These are phyloP conservation scores for Orchesella flavescens DNA, from an alignment of 2,888 invertebrate species.

Conservation along the genomic window DNA sequence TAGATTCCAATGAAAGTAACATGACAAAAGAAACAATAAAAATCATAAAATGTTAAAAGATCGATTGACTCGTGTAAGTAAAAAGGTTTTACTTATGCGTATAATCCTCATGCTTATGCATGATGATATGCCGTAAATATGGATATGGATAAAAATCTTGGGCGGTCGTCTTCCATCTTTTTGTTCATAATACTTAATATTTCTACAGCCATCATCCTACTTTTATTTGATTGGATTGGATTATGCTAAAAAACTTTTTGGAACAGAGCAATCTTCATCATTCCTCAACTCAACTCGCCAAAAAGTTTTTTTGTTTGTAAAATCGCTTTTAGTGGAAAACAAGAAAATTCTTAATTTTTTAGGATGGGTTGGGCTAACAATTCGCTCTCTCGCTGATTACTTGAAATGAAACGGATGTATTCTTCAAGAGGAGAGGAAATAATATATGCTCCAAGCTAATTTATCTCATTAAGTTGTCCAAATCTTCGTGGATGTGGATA, in stretches of 20 bases:
- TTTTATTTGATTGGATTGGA: too few species aligned
- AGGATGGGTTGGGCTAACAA: neutral
- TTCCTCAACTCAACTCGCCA: neutral
- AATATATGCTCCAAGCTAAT: slow-evolving; percentile 42
- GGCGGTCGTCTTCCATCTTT: neutral
- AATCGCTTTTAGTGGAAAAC: neutral
- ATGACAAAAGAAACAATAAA: too few species aligned
- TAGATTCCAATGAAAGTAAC: neutral
- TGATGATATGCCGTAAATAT: neutral
- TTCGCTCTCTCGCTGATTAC: neutral
- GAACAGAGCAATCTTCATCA: too few species aligned
- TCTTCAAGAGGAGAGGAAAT: slow-evolving; percentile 9
- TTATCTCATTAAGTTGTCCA: slow-evolving; percentile 50
- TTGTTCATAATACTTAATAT: neutral
- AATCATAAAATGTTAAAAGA: too few species aligned
- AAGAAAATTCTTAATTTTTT: neutral
- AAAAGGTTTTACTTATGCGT: too few species aligned
- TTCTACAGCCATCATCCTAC: too few species aligned
- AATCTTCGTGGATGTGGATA: neutral
- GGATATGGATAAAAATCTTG: neutral
- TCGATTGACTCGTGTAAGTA: too few species aligned
- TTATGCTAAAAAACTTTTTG: too few species aligned
- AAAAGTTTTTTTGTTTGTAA: too few species aligned
- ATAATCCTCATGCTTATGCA: neutral
- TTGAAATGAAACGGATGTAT: slow-evolving; percentile 18